phyloP scores from a whole-genome alignment of 2,113 vertebrate species.

The Nycticryphes semicollaris region DNA sequence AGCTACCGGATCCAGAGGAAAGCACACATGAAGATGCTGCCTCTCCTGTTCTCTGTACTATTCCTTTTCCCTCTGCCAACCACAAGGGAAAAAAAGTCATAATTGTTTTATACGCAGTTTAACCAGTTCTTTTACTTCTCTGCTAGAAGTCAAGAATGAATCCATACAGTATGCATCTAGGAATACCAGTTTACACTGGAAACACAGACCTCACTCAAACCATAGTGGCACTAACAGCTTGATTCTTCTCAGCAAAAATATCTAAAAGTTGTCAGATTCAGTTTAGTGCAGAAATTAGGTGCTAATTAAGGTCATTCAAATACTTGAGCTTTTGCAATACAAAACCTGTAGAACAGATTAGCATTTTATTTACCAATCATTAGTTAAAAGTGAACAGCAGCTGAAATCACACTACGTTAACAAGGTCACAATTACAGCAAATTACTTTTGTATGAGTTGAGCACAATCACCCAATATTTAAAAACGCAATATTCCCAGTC shows the following conservation, averaged over 20 bases:
- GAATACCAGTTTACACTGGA: neutral
- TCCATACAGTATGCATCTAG: neutral
- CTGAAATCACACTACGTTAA: constrained; percentile 49
- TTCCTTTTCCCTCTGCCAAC: neutral
- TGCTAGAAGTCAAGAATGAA: neutral
- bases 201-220: neutral
- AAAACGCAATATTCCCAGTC: neutral
- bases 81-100: neutral
- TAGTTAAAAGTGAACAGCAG: constrained; percentile 60
- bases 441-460: constrained; percentile 46
- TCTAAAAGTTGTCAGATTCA: neutral
- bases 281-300: constrained; percentile 10
- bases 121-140: neutral
- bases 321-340: constrained; percentile 55
- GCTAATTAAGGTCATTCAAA: constrained; percentile 58
- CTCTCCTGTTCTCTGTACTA: neutral
- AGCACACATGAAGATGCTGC: neutral
- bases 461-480: neutral
- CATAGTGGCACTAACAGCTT: neutral
- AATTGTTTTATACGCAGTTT: neutral
- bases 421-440: constrained; percentile 53
- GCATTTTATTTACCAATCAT: constrained; percentile 65
- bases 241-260: neutral
- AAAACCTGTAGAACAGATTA: constrained; percentile 59
- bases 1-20: neutral